Evolutionary conservation across 2,113 vertebrate genomes (phyloP).

Genomic region (Lucifuga dentata): DNA sequence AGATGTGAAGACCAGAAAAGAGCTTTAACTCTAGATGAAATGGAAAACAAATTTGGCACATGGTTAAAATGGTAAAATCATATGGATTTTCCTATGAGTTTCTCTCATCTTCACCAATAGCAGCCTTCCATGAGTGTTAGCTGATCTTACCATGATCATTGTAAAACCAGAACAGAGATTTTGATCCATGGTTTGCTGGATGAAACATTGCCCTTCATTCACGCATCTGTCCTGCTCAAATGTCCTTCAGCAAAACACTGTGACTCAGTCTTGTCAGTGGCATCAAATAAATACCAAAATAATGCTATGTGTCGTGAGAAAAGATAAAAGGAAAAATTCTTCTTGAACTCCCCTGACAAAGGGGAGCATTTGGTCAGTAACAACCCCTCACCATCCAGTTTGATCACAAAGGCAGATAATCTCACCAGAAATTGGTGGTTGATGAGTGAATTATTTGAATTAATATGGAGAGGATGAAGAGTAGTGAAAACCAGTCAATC

Average conservation of each 20-base stretch:
- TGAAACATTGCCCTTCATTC: no score
- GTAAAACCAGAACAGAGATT: neutral
- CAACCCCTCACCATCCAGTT: conserved; percentile 17
- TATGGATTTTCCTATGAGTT: neutral
- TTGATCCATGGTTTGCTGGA: no score
- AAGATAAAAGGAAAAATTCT: neutral
- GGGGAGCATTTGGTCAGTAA: neutral
- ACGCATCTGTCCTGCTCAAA: neutral
- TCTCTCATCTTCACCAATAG: neutral
- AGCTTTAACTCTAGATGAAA: neutral
- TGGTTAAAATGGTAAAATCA: no score
- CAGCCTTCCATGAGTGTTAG: neutral
- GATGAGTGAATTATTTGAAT: conserved; percentile 1
- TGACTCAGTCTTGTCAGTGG: neutral
- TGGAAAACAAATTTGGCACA: no score
- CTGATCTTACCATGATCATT: neutral
- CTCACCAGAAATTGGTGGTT: conserved; percentile 11
- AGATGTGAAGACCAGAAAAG: neutral
- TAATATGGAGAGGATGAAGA: neutral
- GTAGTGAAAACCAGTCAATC: neutral
- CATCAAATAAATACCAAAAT: neutral
- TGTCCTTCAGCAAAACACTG: neutral
- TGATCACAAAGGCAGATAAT: conserved; percentile 14
- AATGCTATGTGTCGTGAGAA: conserved; percentile 26
- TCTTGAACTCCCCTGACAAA: neutral